phyloP scores from a whole-genome alignment of 2,888 invertebrate species.

The Prosapia bicincta region DNA sequence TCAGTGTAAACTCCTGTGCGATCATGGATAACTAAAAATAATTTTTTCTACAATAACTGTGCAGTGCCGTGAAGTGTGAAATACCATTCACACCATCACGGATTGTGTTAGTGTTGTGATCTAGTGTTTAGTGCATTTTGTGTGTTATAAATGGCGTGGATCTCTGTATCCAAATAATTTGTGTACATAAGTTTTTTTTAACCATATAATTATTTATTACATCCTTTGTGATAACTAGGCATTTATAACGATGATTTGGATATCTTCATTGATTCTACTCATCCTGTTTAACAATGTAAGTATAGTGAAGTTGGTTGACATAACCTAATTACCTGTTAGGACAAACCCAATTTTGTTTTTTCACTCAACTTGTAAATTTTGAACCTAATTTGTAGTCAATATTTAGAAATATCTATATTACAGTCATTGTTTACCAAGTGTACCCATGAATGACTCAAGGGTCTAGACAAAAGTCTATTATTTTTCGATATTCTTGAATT shows the following conservation, averaged over 20 bases:
- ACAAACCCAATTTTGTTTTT: background rate
- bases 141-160: constrained; percentile 15
- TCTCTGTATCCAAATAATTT: constrained; percentile 11
- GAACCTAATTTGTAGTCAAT: too few relatives aligned
- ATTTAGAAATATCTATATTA: too few relatives aligned
- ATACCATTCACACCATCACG: background rate
- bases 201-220: background rate
- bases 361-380: too few relatives aligned
- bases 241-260: constrained; percentile 24
- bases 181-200: constrained; percentile 8
- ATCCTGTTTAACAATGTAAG: constrained; percentile 28
- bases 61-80: constrained; percentile 20
- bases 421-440: too few relatives aligned
- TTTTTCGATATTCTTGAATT: too few relatives aligned
- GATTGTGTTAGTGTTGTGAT: background rate
- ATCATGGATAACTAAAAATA: constrained; percentile 23
- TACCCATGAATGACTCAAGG: too few relatives aligned
- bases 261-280: constrained; percentile 28
- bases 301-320: background rate
- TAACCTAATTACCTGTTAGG: background rate
- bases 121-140: background rate
- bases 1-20: constrained; percentile 19
- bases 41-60: background rate
- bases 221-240: background rate
- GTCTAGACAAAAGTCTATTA: too few relatives aligned